Evolutionary conservation across 2,888 invertebrate genomes (phyloP), one percentile per base, ranked within the genome.

Genomic region (Coelopa pilipes): DNA sequence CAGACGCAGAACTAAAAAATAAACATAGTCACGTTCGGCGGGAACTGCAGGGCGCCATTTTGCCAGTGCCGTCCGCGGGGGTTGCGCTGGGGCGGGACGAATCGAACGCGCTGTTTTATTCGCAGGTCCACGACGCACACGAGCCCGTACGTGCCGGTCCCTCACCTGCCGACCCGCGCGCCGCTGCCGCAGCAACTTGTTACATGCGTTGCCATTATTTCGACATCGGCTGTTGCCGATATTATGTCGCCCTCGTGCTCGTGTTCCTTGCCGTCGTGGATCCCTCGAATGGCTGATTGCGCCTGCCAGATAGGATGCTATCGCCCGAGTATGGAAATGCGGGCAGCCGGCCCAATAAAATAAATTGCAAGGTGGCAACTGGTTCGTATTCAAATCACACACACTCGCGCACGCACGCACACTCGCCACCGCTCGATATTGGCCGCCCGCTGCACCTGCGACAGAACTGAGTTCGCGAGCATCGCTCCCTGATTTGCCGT

Each of bases 131-230:
- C 62, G 34, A 62, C 24, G 34, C 60, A 60, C 21, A 21, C 34
- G 49, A 10, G 13, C 49, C 19, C 17, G 66, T 49, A 66, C 66
- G 66, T 68, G 68, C 55, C 55, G 9, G 21, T 49, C 49, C 49
- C 49, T 3, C 66, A 47, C 24, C 17, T 49, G 13, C 34, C 11
- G 17, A 49, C 49, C 21, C 66, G 50, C 66, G 50, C 13, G 17
- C n/a, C 46, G 21, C 34, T 19, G 12, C 66, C 17, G 50, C 75
- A 80, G 78, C 77, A 83, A 82, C 76, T 82, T 81, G 81, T 80
- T 82, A 66, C 70, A 65, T 66, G 50, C 24, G 19, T 60, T 34
- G 34, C 60, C 60, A 62, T 62, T 34, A 62, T 62, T 62, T 62
- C 24, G 60, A 19, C 24, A 62, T 62, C 24, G 19, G 5, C 15